Conservation (phyloP, 2,888 invertebrate genomes). For the Sinelater perroti region DNA sequence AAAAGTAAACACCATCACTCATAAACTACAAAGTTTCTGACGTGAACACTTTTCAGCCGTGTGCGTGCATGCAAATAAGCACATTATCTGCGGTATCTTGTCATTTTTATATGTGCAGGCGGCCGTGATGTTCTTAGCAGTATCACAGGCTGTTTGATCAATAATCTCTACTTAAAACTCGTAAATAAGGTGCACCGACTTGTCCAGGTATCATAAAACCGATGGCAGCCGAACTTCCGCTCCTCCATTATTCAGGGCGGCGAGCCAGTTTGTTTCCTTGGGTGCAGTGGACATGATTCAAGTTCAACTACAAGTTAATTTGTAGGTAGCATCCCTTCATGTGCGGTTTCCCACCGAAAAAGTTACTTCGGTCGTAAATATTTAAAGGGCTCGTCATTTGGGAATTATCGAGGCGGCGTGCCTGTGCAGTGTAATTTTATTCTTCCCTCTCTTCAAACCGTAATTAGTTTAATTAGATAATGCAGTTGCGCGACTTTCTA, state of each 20-base stretch:
- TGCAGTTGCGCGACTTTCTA: too few species aligned
- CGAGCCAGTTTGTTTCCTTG: not conserved
- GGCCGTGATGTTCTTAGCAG: too few species aligned
- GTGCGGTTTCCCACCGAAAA: slow-evolving; percentile 9
- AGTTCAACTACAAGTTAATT: slow-evolving; percentile 10
- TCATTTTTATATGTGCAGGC: too few species aligned
- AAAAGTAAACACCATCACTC: slow-evolving; percentile 6
- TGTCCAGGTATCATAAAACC: too few species aligned
- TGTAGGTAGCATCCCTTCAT: not conserved
- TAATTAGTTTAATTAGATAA: too few species aligned
- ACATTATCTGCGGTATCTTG: slow-evolving; percentile 2
- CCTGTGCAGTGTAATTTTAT: not conserved
- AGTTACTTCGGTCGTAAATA: not conserved
- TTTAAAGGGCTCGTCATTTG: not conserved
- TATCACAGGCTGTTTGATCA: not conserved
- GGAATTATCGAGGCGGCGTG: not conserved
- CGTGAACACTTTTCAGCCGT: slow-evolving; percentile 4
- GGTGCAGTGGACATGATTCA: not conserved
- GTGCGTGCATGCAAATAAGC: not conserved
- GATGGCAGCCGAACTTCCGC: not conserved
- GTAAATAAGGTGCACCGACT: too few species aligned
- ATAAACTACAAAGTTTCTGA: slow-evolving; percentile 8
- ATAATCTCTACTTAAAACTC: too few species aligned
- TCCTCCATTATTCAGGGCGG: not conserved
- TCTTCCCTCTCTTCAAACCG: too few species aligned